Conservation (phyloP, 2,888 invertebrate genomes). For the Agrotis exclamationis region DNA sequence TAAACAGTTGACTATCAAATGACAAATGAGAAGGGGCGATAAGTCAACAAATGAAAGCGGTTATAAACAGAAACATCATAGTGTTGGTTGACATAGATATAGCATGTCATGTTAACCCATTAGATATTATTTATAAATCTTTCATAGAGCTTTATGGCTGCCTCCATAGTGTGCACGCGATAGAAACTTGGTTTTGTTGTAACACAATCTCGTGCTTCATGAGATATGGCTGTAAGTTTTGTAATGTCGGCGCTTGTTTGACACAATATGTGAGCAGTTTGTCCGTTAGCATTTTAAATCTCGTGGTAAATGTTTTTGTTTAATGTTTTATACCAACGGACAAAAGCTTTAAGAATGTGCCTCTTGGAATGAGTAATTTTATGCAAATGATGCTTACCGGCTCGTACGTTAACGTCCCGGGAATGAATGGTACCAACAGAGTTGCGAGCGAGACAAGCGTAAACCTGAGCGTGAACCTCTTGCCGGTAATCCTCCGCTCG, state of each 20-base stretch:
- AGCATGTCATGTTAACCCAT: conserved; percentile 57
- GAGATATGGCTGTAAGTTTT: conserved; percentile 43
- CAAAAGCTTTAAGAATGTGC: conserved; percentile 56
- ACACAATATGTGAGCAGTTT: conserved; percentile 41
- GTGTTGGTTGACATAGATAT: conserved; percentile 49
- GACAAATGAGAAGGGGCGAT: conserved; percentile 46
- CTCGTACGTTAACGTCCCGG: conserved; percentile 97
- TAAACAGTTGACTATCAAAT: conserved; percentile 50
- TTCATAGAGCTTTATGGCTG: conserved; percentile 57
- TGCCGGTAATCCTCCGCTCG: conserved; percentile 98
- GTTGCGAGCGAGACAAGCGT: conserved; percentile 97
- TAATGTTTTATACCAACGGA: conserved; percentile 38
- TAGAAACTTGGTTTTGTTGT: conserved; percentile 51
- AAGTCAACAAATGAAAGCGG: conserved; percentile 59
- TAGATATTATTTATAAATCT: conserved; percentile 65
- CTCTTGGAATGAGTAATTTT: conserved; percentile 59
- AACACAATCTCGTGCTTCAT: conserved; percentile 50
- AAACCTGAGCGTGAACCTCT: conserved; percentile 98
- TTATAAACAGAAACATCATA: conserved; percentile 53
- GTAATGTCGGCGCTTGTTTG: conserved; percentile 24
- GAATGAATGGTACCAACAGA: conserved; percentile 97
- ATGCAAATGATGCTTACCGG: conserved; percentile 93
- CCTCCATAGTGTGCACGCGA: conserved; percentile 43
- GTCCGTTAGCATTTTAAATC: conserved; percentile 44
- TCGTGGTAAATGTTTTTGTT: conserved; percentile 29